A percentile compares a stretch with the other conserved stretches of the same genome.
These are phyloP conservation scores for Oscheius sp. DNA, from an alignment of 1,140 invertebrate species.

Conservation along the genomic window DNA sequence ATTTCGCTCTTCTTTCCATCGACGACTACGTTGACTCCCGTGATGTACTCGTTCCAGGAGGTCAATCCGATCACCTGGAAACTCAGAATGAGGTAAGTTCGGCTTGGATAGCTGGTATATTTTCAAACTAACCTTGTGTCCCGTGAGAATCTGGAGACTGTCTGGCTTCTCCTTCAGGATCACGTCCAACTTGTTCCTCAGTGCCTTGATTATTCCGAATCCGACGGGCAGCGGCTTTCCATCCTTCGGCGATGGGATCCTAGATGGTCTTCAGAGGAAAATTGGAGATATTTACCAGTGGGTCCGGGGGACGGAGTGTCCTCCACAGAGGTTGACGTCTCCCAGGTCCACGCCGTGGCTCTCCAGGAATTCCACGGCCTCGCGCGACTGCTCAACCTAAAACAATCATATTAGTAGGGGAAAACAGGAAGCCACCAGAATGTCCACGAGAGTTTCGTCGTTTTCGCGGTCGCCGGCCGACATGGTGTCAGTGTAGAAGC, in stretches of 20 bases:
- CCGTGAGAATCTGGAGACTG: not conserved
- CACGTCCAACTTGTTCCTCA: constrained; percentile 48
- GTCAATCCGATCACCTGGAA: constrained; percentile 50
- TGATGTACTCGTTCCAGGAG: constrained; percentile 59
- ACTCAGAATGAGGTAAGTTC: not conserved
- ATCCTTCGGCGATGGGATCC: constrained; percentile 60
- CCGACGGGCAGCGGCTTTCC: constrained; percentile 61
- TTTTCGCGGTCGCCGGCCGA: constrained; percentile 60
- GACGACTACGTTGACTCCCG: constrained; percentile 44
- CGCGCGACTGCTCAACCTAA: constrained; percentile 1
- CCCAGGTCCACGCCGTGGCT: constrained; percentile 54
- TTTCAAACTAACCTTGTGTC: constrained; percentile 26
- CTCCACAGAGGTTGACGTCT: constrained; percentile 61
- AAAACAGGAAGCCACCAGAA: too few species aligned
- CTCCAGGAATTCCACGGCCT: constrained; percentile 48
- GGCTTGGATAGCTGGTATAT: constrained; percentile 5
- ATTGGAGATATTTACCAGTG: constrained; percentile 50
- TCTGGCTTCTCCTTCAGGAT: constrained; percentile 44
- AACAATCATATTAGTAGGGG: not conserved
- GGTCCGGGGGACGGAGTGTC: constrained; percentile 60
- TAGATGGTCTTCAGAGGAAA: constrained; percentile 32
- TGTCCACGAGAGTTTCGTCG: constrained; percentile 54
- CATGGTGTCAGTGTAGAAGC: constrained; percentile 59
- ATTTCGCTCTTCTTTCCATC: constrained; percentile 35
- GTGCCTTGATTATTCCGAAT: constrained; percentile 56